Percentiles rank a stretch among this genome's conserved stretches.
Conservation (phyloP, 2,888 invertebrate genomes). For the Drosophila affinis region DNA sequence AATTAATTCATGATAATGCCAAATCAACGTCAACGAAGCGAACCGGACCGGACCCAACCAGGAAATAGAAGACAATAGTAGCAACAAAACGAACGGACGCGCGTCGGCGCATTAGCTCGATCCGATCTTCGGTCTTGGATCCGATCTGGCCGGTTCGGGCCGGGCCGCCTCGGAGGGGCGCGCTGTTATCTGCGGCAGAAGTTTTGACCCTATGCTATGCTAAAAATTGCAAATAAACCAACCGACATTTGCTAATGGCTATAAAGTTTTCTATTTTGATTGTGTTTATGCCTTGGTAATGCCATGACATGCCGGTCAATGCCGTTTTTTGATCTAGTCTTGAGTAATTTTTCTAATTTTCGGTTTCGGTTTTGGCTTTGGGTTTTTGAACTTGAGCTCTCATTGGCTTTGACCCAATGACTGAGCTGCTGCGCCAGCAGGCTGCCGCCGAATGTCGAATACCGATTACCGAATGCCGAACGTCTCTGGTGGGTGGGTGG, state of each 20-base stretch:
- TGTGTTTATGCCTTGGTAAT: slow-evolving; percentile 43
- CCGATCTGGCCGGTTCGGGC: slow-evolving; percentile 45
- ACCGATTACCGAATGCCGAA: slow-evolving; percentile 23
- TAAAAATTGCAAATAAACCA: slow-evolving; percentile 65
- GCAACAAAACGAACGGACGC: slow-evolving; percentile 57
- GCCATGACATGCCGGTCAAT: slow-evolving; percentile 71
- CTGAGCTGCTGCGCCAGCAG: slow-evolving; percentile 6
- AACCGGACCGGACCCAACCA: slow-evolving; percentile 49
- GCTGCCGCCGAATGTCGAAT: slow-evolving; percentile 14
- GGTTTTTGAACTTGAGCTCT: slow-evolving; percentile 59
- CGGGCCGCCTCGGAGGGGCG: background rate
- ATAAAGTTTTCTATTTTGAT: slow-evolving; percentile 57
- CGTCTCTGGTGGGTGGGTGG: slow-evolving; percentile 12
- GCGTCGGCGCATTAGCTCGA: slow-evolving; percentile 33
- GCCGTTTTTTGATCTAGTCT: slow-evolving; percentile 79
- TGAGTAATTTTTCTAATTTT: slow-evolving; percentile 51
- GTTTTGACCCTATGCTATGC: slow-evolving; percentile 48
- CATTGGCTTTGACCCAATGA: slow-evolving; percentile 65
- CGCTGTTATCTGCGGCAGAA: slow-evolving; percentile 39
- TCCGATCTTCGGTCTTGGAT: background rate
- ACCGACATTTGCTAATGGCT: slow-evolving; percentile 50
- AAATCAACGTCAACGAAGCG: slow-evolving; percentile 50
- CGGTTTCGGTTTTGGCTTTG: slow-evolving; percentile 12
- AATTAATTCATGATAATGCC: slow-evolving; percentile 59
- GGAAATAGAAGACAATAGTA: slow-evolving; percentile 62